A percentile compares a stretch with the other conserved stretches of the same genome.
These are phyloP conservation scores for Holothuria leucospilota DNA, from an alignment of 53 echinoderm and acorn worm genomes.

Conservation along the genomic window DNA sequence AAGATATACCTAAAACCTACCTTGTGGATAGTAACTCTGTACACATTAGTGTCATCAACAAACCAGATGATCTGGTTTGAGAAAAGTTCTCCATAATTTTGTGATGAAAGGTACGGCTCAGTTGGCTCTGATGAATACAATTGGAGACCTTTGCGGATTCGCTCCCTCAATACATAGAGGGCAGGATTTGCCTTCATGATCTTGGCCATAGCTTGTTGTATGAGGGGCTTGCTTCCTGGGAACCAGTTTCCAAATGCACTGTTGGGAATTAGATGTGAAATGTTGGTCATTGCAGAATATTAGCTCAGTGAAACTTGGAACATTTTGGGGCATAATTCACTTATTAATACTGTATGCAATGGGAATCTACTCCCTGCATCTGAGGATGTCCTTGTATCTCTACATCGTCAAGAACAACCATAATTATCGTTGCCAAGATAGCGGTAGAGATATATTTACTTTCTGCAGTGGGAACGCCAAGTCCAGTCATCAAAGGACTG, in stretches of 20 bases:
- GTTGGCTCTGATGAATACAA: slow-evolving; percentile 99
- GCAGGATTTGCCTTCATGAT: slow-evolving; percentile 99
- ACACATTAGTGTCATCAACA: slow-evolving; percentile 99
- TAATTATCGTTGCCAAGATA: slow-evolving; percentile 15
- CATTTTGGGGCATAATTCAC: no score
- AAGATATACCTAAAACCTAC: slow-evolving; percentile 27
- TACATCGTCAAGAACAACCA: slow-evolving; percentile 42
- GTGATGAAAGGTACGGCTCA: slow-evolving; percentile 97
- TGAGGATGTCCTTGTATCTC: neutral
- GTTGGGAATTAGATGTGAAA: neutral
- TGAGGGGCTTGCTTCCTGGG: slow-evolving; percentile 97
- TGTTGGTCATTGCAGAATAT: no score
- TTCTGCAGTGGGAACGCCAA: slow-evolving; percentile 52
- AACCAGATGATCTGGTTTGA: slow-evolving; percentile 99
- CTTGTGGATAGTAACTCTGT: slow-evolving; percentile 99
- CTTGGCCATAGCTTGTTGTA: slow-evolving; percentile 99
- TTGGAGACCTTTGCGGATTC: slow-evolving; percentile 98
- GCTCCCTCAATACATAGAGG: slow-evolving; percentile 94
- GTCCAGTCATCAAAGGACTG: slow-evolving; percentile 24
- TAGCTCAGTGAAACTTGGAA: no score
- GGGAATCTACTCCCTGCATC: no score
- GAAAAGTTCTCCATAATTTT: slow-evolving; percentile 99
- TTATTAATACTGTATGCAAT: no score
- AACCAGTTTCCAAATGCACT: slow-evolving; percentile 99
- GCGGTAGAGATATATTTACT: slow-evolving; percentile 11